Conservation (phyloP, 2,113 vertebrate genomes). For the Atractosteus spatula region DNA sequence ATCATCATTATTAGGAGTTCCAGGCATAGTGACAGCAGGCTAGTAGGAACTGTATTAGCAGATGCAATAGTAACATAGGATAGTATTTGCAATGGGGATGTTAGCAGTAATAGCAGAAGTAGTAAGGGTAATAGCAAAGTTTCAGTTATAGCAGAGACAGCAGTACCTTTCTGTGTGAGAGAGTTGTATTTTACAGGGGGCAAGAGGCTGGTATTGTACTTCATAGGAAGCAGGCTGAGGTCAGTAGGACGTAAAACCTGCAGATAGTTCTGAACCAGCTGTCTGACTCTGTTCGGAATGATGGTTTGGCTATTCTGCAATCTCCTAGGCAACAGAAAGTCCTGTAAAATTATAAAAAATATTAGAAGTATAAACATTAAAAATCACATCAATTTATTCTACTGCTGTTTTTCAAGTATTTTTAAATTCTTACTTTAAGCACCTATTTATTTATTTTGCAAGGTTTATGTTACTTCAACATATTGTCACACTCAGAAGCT, state of each 20-base stretch:
- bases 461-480: too few species aligned
- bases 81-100: too few species aligned
- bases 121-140: too few species aligned
- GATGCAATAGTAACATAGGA: neutral
- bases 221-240: constrained; percentile 9
- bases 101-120: too few species aligned
- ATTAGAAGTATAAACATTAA: neutral
- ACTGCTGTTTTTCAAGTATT: too few species aligned
- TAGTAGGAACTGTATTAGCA: neutral
- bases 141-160: neutral
- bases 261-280: neutral
- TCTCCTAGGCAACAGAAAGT: constrained; percentile 61
- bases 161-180: constrained; percentile 41
- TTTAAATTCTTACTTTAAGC: too few species aligned
- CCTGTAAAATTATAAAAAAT: constrained; percentile 33
- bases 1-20: too few species aligned
- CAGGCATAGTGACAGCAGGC: too few species aligned
- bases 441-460: too few species aligned
- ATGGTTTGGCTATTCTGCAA: constrained; percentile 33
- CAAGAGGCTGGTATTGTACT: constrained; percentile 36
- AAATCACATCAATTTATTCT: too few species aligned
- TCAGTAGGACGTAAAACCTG: neutral
- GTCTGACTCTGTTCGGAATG: neutral
- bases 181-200: constrained; percentile 53
- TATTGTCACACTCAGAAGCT: too few species aligned